Conservation (phyloP, 2,113 vertebrate genomes). For the Nannobrachium achirus region DNA sequence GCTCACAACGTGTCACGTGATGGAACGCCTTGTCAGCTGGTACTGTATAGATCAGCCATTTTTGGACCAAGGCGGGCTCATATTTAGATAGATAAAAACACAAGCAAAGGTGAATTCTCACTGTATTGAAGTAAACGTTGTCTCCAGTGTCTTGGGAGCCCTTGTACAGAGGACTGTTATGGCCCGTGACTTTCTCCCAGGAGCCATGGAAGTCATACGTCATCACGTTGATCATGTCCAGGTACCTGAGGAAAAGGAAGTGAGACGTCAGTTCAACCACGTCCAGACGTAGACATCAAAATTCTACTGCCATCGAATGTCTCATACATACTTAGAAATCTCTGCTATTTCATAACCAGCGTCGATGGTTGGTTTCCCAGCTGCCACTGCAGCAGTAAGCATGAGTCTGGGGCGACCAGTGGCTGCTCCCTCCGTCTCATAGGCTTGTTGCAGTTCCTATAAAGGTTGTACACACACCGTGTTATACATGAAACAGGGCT, state of each 20-base stretch:
- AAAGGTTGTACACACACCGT: not conserved
- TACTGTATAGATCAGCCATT: too few species aligned
- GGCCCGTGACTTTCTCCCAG: constrained; percentile 78
- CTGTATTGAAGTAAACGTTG: constrained; percentile 66
- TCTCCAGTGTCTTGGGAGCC: constrained; percentile 60
- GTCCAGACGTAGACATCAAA: not conserved
- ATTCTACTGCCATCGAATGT: not conserved
- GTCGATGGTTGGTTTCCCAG: constrained; percentile 68
- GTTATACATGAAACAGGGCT: too few species aligned
- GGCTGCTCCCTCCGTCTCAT: constrained; percentile 60
- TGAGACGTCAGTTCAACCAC: not conserved
- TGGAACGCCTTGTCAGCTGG: too few species aligned
- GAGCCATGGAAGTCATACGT: constrained; percentile 84
- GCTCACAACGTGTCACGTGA: too few species aligned
- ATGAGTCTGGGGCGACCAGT: constrained; percentile 66
- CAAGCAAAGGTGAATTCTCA: constrained; percentile 43
- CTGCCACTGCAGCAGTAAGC: constrained; percentile 78
- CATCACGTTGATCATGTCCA: constrained; percentile 85
- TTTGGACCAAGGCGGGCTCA: not conserved
- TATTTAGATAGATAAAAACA: not conserved
- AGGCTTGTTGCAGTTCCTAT: constrained; percentile 80
- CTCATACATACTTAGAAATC: constrained; percentile 71
- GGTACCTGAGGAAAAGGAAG: constrained; percentile 61
- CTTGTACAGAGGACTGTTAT: constrained; percentile 80
- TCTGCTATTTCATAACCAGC: constrained; percentile 78